Base-by-base conservation (phyloP, 2,113 vertebrate species). In the Euleptes europaea region DNA sequence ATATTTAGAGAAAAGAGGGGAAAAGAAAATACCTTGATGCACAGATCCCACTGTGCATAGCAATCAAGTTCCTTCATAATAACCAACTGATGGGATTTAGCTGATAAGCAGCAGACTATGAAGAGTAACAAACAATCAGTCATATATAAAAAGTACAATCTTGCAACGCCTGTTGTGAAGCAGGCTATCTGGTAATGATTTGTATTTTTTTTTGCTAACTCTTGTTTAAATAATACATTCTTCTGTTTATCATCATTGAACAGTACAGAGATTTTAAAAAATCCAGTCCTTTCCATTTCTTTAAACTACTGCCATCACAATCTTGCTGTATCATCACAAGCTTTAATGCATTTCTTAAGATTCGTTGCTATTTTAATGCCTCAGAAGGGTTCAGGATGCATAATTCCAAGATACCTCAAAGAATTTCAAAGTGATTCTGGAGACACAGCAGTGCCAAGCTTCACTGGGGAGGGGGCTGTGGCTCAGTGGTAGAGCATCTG, bases 1-100 rank as follows among this genome's bases (percentile, higher is more conserved):
- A 89, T 92, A 90, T 81, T 80, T 89, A 85, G 77, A 89, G 90
- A 91, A 83, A 31, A 26, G 1, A 9, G 90, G 38, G 82, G 21
- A 19, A 84, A 65, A 65, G 21, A 81, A 85, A 17, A 79, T 69
- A 74, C 80, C 82, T 88, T 60, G 80, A 70, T 92, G 86, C 92
- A 95, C 94, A 94, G 94, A 92, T 94, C 95, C 95, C 93, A 95
- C 94, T 96, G 94, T 93, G 94, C 73, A 78, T 77, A 82, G 84
- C 77, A 91, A 92, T 91, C 90, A 91, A 21, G 88, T 91, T 94
- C 83, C 90, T 94, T 94, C 92, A 94, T 31, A 78, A 90, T 84
- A 91, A 87, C 76, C 86, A 89, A 35, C 54, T 89, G 72, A 85
- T 87, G 88, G 40, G 57, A 92, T 90, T 63, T 28, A 95, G 92